Conservation (phyloP, 2,797 vertebrate species). For the Sarcophilus harrisii region DNA sequence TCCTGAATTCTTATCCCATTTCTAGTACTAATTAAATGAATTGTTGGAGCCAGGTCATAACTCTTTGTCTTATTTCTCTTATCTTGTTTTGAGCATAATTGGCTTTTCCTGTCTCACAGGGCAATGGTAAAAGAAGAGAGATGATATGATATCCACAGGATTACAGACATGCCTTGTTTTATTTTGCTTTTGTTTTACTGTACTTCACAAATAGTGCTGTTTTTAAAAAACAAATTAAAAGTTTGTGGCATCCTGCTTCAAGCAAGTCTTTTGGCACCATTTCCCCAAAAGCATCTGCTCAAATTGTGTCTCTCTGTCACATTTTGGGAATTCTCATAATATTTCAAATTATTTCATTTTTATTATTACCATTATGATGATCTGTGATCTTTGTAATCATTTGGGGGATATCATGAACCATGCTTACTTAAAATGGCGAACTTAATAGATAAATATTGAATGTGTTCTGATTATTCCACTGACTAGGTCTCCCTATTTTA, state of each 20-base stretch:
- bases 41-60: background rate
- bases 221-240: background rate
- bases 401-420: background rate
- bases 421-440: background rate
- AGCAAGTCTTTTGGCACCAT: background rate
- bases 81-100: background rate
- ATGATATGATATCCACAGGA: background rate
- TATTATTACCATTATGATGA: background rate
- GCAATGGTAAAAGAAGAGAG: background rate
- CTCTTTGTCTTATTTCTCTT: background rate
- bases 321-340: background rate
- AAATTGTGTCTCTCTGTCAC: background rate
- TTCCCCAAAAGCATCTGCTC: background rate
- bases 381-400: background rate
- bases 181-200: background rate
- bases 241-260: background rate
- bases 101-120: background rate
- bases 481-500: background rate
- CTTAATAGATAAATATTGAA: background rate
- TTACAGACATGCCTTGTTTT: background rate
- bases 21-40: background rate
- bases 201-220: fast-evolving
- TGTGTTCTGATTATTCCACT: background rate
- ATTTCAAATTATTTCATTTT: background rate
- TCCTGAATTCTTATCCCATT: background rate